A percentile compares a stretch with the other conserved stretches of the same genome.
These are phyloP conservation scores for Hydractinia symbiolongicarpus DNA, from an alignment of 30 jellyfish, hydroid and myxozoan genomes.

Conservation along the genomic window DNA sequence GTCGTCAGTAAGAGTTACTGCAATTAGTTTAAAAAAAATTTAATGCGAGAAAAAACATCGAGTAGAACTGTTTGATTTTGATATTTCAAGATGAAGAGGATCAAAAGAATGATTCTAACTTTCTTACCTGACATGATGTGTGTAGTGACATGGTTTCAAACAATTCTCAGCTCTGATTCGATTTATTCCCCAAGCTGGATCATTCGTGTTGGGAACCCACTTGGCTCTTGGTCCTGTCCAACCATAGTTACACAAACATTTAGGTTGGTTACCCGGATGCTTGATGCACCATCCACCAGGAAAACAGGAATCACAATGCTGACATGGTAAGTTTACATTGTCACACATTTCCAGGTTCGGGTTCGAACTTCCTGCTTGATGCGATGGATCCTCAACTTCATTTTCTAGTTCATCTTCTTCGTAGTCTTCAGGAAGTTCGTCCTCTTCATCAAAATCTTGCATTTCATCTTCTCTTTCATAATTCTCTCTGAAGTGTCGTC, in stretches of 20 bases:
- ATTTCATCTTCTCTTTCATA: too few species aligned
- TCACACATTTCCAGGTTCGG: conserved; percentile 4
- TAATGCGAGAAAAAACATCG: too few species aligned
- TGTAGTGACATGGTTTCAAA: conserved; percentile 21
- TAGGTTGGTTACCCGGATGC: neutral
- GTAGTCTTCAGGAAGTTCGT: neutral
- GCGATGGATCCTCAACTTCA: neutral
- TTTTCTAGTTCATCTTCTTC: neutral
- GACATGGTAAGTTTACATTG: neutral
- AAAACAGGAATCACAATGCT: neutral
- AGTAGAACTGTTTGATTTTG: too few species aligned
- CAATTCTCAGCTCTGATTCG: conserved; percentile 21
- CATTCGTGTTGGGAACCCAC: neutral
- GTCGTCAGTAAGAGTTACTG: too few species aligned
- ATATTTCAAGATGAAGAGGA: too few species aligned
- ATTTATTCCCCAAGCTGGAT: conserved; percentile 28
- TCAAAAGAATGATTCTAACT: neutral
- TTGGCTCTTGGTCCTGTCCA: conserved; percentile 27
- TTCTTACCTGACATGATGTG: conserved; percentile 21
- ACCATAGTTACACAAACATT: conserved; percentile 31
- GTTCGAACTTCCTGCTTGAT: neutral
- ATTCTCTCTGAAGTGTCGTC: too few species aligned
- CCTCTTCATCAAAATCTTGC: neutral
- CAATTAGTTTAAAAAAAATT: too few species aligned
- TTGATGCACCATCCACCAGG: conserved; percentile 2